Percentiles rank a stretch among this genome's conserved stretches.
Conservation (phyloP, 2,888 invertebrate genomes). For the Teinopalpus imperialis region DNA sequence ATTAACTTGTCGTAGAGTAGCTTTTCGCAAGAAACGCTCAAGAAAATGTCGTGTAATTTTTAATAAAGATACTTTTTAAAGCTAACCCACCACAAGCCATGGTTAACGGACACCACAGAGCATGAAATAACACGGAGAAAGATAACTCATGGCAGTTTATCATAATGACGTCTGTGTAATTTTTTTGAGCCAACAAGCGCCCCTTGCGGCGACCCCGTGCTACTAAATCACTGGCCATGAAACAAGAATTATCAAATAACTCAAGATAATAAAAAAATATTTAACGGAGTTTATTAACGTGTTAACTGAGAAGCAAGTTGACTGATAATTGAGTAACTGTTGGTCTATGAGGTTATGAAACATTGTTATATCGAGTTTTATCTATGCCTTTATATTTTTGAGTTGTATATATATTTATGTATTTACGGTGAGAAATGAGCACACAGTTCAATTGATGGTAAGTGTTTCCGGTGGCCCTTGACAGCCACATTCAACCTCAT, state of each 20-base stretch:
- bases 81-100: conserved; percentile 21
- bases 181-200: conserved; percentile 49
- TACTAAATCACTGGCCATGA: conserved; percentile 61
- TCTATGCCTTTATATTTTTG: no score
- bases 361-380: no score
- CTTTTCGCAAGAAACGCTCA: conserved; percentile 34
- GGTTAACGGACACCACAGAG: conserved; percentile 36
- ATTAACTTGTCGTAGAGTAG: no score
- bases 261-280: conserved; percentile 62
- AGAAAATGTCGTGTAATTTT: conserved; percentile 34
- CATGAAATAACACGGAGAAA: conserved; percentile 50
- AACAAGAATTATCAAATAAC: conserved; percentile 75
- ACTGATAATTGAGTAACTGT: conserved; percentile 12
- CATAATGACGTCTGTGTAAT: conserved; percentile 56
- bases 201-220: conserved; percentile 54
- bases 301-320: conserved; percentile 26
- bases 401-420: no score
- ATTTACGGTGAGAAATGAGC: no score
- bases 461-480: no score
- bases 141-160: conserved; percentile 61
- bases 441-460: no score
- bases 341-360: no score
- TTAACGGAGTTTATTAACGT: conserved; percentile 38
- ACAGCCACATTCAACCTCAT: no score
- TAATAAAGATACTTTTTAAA: conserved; percentile 26